These are phyloP conservation scores for Drosophila ustulata DNA, from an alignment of 2,888 invertebrate genomes.

Conservation along the genomic window DNA sequence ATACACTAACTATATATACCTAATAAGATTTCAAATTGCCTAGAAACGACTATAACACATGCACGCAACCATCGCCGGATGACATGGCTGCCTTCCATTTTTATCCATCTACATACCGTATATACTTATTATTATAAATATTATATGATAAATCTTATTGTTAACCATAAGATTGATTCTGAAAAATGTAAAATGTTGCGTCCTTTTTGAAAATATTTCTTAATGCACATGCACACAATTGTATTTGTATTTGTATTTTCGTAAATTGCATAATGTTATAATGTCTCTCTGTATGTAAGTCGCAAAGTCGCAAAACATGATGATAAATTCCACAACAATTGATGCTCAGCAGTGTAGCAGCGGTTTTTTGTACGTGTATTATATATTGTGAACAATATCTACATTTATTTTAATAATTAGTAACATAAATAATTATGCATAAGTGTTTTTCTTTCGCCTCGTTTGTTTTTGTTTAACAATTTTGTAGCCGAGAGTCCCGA, in stretches of 20 bases:
- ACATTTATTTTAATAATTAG: slow-evolving; percentile 76
- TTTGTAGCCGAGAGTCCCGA: slow-evolving; percentile 19
- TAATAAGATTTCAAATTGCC: slow-evolving; percentile 59
- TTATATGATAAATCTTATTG: slow-evolving; percentile 46
- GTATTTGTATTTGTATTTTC: slow-evolving; percentile 33
- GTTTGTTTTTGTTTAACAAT: slow-evolving; percentile 55
- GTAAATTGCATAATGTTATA: slow-evolving; percentile 3
- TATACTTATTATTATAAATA: slow-evolving; percentile 19
- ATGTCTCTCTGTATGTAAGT: slow-evolving; percentile 23
- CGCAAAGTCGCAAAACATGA: slow-evolving; percentile 22
- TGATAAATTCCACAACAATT: slow-evolving; percentile 21
- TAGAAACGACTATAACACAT: slow-evolving; percentile 56
- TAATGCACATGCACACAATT: slow-evolving; percentile 42
- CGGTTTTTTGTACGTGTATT: slow-evolving; percentile 53
- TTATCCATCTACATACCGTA: slow-evolving; percentile 30
- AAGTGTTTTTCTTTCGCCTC: slow-evolving; percentile 30
- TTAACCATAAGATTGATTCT: slow-evolving; percentile 50
- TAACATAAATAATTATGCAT: slow-evolving; percentile 70
- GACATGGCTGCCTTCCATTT: slow-evolving; percentile 59
- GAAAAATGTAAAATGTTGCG: slow-evolving; percentile 65
- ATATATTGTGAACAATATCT: slow-evolving; percentile 74
- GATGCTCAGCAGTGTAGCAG: slow-evolving; percentile 11
- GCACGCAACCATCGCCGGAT: slow-evolving; percentile 42
- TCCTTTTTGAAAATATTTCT: slow-evolving; percentile 64
- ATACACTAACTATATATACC: slow-evolving; percentile 39